Evolutionary conservation across 1,140 invertebrate species (phyloP).

Genomic region (Mercenaria mercenaria): DNA sequence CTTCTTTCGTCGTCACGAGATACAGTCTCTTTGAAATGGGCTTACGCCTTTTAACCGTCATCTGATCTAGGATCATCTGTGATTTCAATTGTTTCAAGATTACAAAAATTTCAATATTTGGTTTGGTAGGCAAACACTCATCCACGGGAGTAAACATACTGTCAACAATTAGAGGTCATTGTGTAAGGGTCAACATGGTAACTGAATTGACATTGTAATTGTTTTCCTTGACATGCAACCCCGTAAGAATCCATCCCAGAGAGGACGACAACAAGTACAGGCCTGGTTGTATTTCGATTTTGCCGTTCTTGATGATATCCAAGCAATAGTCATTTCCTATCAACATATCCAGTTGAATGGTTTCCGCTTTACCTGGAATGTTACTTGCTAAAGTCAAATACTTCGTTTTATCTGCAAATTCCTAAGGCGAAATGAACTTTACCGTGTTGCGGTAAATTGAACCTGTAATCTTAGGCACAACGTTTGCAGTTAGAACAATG

Average conservation of each 20-base stretch:
- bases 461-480: not conserved
- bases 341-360: not conserved
- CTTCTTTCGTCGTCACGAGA: too few relatives aligned
- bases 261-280: constrained; percentile 46
- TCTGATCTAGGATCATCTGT: not conserved
- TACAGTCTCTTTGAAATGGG: not conserved
- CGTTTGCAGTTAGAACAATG: too few relatives aligned
- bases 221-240: not conserved
- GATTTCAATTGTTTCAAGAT: constrained; percentile 9
- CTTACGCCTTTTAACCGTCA: not conserved
- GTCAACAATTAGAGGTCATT: constrained; percentile 15
- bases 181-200: constrained; percentile 37
- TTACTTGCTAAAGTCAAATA: not conserved
- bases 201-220: not conserved
- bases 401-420: not conserved
- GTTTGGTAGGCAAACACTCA: not conserved
- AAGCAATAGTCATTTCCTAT: constrained; percentile 33
- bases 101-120: constrained; percentile 5
- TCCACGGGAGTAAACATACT: constrained; percentile 13
- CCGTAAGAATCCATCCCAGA: constrained; percentile 60
- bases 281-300: constrained; percentile 30
- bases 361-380: not conserved
- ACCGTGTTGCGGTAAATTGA: too few relatives aligned
- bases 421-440: not conserved
- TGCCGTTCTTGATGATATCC: constrained; percentile 21